Conservation (phyloP, 23 tunicate species). For the Phallusia fumigata region DNA sequence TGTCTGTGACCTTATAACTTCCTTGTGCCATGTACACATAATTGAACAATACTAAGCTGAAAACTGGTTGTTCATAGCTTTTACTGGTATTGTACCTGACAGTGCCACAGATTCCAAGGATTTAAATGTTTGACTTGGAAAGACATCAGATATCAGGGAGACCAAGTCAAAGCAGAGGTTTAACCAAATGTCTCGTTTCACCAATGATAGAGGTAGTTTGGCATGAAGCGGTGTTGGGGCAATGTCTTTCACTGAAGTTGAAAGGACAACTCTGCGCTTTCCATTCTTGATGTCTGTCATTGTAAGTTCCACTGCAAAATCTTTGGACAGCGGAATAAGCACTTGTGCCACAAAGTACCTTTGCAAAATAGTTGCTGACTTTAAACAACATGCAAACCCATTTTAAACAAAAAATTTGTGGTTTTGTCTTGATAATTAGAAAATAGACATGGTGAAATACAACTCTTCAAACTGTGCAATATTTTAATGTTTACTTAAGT, state of each 20-base stretch:
- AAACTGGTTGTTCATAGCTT: too few relatives aligned
- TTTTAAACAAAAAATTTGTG: too few relatives aligned
- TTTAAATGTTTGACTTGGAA: constrained; percentile 62
- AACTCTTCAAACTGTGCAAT: too few relatives aligned
- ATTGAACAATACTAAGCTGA: too few relatives aligned
- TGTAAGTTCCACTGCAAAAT: constrained; percentile 73
- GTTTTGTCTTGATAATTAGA: too few relatives aligned
- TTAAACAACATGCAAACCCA: too few relatives aligned
- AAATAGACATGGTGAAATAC: too few relatives aligned
- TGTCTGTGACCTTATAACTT: too few relatives aligned
- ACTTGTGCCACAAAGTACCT: constrained; percentile 74
- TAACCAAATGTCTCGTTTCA: constrained; percentile 70
- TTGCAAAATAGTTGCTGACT: neutral
- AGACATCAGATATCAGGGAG: constrained; percentile 52
- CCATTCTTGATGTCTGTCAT: constrained; percentile 59
- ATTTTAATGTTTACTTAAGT: too few relatives aligned
- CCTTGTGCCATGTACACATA: too few relatives aligned
- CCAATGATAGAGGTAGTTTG: constrained; percentile 61
- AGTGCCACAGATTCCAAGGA: constrained; percentile 36
- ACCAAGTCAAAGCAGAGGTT: constrained; percentile 75
- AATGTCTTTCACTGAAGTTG: constrained; percentile 72
- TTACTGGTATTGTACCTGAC: neutral
- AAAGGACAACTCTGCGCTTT: constrained; percentile 76
- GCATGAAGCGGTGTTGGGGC: constrained; percentile 71
- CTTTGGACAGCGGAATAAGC: constrained; percentile 57